These are phyloP conservation scores for Ichneumoninae sp. DNA, from an alignment of 2,888 invertebrate genomes.

Conservation along the genomic window DNA sequence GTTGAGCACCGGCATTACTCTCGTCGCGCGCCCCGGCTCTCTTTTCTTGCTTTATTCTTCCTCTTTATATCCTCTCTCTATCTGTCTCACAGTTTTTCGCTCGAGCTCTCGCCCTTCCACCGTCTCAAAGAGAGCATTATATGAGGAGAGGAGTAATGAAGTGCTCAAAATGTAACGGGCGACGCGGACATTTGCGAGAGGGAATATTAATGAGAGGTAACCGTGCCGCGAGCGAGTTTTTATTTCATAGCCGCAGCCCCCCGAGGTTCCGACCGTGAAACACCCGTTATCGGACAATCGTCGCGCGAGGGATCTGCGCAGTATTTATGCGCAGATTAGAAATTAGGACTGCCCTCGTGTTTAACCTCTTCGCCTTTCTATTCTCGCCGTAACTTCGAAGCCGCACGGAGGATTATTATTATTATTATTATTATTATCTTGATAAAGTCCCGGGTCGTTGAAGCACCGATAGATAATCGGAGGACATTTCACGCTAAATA, in stretches of 20 bases:
- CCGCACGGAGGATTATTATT: too few relatives aligned
- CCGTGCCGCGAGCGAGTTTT: conserved; percentile 24
- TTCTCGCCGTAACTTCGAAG: too few relatives aligned
- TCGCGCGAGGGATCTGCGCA: not conserved
- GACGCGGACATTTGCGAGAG: conserved; percentile 62
- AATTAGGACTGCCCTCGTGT: not conserved
- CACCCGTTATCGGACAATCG: not conserved
- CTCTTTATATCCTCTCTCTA: conserved; percentile 37
- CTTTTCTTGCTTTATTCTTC: conserved; percentile 43
- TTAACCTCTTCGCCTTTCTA: too few relatives aligned
- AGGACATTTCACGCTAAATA: too few relatives aligned
- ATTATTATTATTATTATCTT: too few relatives aligned
- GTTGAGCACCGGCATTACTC: conserved; percentile 60
- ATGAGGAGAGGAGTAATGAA: conserved; percentile 59
- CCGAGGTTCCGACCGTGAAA: not conserved
- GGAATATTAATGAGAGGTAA: conserved; percentile 61
- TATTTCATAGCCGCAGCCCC: not conserved
- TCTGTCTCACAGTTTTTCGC: not conserved
- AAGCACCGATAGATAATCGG: too few relatives aligned
- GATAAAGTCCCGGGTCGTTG: too few relatives aligned
- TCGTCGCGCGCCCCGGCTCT: conserved; percentile 43
- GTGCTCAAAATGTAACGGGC: conserved; percentile 64
- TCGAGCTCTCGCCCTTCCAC: not conserved
- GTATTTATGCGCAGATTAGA: not conserved
- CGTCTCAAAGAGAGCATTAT: conserved; percentile 52